Evolutionary conservation across 2,797 vertebrate species (phyloP).

Genomic region (Mus caroli): DNA sequence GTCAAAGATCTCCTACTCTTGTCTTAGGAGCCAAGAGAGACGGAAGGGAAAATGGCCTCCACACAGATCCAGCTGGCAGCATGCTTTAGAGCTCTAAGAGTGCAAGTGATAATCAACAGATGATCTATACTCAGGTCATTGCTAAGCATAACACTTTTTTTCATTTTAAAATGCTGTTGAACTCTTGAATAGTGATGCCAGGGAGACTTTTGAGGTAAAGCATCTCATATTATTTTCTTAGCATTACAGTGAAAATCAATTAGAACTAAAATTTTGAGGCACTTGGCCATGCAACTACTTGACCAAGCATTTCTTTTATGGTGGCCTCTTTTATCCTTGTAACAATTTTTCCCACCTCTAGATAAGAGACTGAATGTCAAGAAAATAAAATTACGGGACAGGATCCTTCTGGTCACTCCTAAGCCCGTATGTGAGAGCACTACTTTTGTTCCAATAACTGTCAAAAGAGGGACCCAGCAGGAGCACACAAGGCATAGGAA

Average conservation of each 20-base stretch:
- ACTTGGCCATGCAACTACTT: not conserved
- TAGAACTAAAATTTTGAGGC: not conserved
- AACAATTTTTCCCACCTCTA: not conserved
- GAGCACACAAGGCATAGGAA: too few species aligned
- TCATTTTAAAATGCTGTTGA: not conserved
- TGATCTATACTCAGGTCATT: not conserved
- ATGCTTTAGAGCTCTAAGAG: not conserved
- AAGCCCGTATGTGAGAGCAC: too few species aligned
- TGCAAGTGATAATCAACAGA: not conserved
- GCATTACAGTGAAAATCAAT: not conserved
- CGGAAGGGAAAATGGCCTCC: not conserved
- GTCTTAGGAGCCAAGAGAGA: constrained; percentile 33
- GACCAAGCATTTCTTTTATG: not conserved
- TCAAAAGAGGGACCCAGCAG: too few species aligned
- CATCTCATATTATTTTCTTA: not conserved
- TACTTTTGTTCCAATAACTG: too few species aligned
- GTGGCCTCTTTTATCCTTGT: not conserved
- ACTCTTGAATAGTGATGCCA: not conserved
- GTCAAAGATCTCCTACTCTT: not conserved
- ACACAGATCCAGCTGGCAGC: constrained; percentile 13
- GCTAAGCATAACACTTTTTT: not conserved
- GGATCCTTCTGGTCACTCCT: too few species aligned
- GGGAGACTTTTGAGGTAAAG: not conserved
- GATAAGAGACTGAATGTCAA: not conserved
- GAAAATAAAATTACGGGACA: not conserved